Conservation (phyloP, 2,113 vertebrate species). For the Anguilla rostrata region DNA sequence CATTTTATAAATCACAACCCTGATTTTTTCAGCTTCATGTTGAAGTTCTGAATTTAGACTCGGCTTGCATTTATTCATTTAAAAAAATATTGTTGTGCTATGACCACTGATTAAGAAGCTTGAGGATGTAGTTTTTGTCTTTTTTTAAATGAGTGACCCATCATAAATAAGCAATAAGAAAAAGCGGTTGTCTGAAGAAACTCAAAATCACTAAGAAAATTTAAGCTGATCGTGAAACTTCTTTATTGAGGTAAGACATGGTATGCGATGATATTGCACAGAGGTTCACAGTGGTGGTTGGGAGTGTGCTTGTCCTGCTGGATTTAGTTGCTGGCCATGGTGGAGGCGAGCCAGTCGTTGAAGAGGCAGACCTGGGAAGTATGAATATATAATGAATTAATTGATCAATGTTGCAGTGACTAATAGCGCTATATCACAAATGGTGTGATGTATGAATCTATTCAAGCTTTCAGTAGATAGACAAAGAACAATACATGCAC, state of each 20-base stretch:
- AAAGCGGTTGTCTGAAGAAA: not conserved
- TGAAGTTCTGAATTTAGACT: too few species aligned
- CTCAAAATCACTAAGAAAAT: not conserved
- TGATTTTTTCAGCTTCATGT: too few species aligned
- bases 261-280: not conserved
- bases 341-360: constrained; percentile 64
- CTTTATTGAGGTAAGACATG: not conserved
- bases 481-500: not conserved
- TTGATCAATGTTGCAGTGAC: not conserved
- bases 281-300: not conserved
- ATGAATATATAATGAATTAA: not conserved
- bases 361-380: constrained; percentile 22
- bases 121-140: too few species aligned
- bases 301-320: not conserved
- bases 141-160: too few species aligned
- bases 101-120: too few species aligned
- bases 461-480: not conserved
- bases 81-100: too few species aligned
- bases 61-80: too few species aligned
- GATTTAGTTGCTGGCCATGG: constrained; percentile 56
- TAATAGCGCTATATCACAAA: not conserved
- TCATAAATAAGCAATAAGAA: too few species aligned
- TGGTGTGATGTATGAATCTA: not conserved
- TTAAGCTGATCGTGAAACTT: not conserved
- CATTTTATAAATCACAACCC: too few species aligned